A percentile compares a stretch with the other conserved stretches of the same genome.
Evolutionary conservation across 2,113 vertebrate species (phyloP).

Genomic region (Pandion haliaetus): DNA sequence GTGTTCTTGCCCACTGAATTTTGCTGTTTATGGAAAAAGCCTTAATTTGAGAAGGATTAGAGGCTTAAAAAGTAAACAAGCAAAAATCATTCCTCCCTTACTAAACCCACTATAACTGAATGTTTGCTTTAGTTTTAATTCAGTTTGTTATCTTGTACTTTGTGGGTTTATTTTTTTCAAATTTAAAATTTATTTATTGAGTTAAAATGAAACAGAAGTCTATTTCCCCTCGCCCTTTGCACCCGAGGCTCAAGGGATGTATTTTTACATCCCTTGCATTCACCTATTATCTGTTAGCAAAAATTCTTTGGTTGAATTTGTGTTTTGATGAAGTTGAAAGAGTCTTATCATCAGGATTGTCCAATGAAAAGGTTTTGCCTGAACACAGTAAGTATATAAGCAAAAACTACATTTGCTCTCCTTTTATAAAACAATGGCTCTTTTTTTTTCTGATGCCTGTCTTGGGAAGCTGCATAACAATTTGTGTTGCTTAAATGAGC

Average conservation of each 20-base stretch:
- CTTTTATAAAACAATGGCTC: not conserved
- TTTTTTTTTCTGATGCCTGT: not conserved
- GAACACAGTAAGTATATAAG: not conserved
- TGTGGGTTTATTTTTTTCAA: not conserved
- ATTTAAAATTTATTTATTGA: not conserved
- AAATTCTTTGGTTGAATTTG: not conserved
- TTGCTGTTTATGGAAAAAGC: not conserved
- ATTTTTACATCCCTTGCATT: not conserved
- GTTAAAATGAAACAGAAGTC: not conserved
- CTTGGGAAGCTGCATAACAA: not conserved
- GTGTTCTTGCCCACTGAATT: not conserved
- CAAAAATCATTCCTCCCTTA: not conserved
- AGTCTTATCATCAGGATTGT: not conserved
- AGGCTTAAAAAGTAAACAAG: slow-evolving; percentile 31
- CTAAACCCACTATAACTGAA: not conserved
- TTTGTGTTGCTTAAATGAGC: not conserved
- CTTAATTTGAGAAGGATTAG: slow-evolving; percentile 40
- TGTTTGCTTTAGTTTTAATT: slow-evolving; percentile 20
- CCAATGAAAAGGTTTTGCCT: not conserved
- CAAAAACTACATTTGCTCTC: not conserved
- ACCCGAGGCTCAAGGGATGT: not conserved
- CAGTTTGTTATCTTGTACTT: not conserved
- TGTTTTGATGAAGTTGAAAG: not conserved
- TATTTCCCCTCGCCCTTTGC: not conserved
- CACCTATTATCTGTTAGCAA: not conserved